These are phyloP conservation scores for Pocillopora verrucosa DNA, from an alignment of 64 coral and sea anemone genomes.

Conservation along the genomic window DNA sequence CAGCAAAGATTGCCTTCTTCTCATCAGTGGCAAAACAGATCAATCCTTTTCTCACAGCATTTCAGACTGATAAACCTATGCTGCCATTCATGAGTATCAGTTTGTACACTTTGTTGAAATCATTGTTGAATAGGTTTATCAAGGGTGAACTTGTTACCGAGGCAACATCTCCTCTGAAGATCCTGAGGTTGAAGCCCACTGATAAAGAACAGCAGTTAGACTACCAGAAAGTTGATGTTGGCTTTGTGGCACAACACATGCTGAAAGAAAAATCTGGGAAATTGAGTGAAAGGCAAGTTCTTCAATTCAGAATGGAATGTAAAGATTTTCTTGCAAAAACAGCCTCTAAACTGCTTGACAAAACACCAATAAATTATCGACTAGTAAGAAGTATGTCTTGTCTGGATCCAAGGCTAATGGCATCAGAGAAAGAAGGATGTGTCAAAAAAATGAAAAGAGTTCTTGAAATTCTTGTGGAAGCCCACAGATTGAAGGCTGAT, in stretches of 20 bases:
- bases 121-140: conserved; percentile 4
- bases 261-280: background rate
- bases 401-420: conserved; percentile 40
- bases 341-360: background rate
- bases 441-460: conserved; percentile 53
- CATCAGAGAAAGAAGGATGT: conserved; percentile 23
- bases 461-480: conserved; percentile 28
- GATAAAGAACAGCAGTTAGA: conserved; percentile 38
- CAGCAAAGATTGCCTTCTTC: too few species aligned
- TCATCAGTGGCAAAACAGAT: too few species aligned
- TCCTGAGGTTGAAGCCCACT: conserved; percentile 10
- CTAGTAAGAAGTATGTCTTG: conserved; percentile 36
- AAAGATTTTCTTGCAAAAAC: conserved; percentile 26
- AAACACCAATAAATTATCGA: conserved; percentile 15
- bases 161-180: conserved; percentile 26
- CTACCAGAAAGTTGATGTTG: conserved; percentile 42
- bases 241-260: conserved; percentile 42
- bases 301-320: conserved; percentile 43
- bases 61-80: conserved; percentile 69
- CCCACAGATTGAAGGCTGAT: conserved; percentile 51
- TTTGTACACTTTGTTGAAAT: conserved; percentile 39
- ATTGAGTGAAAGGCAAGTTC: conserved; percentile 25
- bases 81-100: conserved; percentile 44
- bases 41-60: too few species aligned
- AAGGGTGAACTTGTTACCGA: conserved; percentile 12